These are phyloP conservation scores for Drosophila greeni DNA, from an alignment of 2,888 invertebrate species.

Conservation along the genomic window DNA sequence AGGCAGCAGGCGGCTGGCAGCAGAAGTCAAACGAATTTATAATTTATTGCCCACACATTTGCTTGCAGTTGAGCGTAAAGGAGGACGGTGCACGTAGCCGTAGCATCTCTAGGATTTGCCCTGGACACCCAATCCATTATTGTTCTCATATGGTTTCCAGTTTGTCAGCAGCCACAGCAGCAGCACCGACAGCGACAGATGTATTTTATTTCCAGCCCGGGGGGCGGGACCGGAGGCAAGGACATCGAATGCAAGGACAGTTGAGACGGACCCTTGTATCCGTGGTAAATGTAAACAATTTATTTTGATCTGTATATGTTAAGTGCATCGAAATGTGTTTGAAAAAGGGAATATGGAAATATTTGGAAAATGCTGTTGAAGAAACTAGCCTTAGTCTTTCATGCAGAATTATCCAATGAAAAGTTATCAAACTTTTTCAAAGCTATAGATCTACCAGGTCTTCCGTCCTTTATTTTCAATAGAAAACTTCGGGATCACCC, in stretches of 20 bases:
- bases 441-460: background rate
- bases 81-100: conserved; percentile 43
- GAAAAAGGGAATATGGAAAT: background rate
- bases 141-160: conserved; percentile 71
- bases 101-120: conserved; percentile 44
- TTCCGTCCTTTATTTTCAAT: background rate
- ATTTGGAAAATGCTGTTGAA: background rate
- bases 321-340: conserved; percentile 44
- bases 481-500: conserved; percentile 32
- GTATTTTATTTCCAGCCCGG: conserved; percentile 41
- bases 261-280: conserved; percentile 1
- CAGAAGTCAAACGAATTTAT: conserved; percentile 74
- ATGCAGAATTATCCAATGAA: too few species aligned
- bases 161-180: conserved; percentile 55
- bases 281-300: conserved; percentile 43
- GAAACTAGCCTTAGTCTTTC: background rate
- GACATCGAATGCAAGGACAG: conserved; percentile 20
- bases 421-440: background rate
- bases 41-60: conserved; percentile 68
- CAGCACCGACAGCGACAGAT: conserved; percentile 52
- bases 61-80: conserved; percentile 67
- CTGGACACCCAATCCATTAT: conserved; percentile 55
- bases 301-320: conserved; percentile 54
- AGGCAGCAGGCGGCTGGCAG: conserved; percentile 49
- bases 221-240: conserved; percentile 35